Evolutionary conservation across 2,888 invertebrate genomes (phyloP).

Genomic region (Chironomus riparius): DNA sequence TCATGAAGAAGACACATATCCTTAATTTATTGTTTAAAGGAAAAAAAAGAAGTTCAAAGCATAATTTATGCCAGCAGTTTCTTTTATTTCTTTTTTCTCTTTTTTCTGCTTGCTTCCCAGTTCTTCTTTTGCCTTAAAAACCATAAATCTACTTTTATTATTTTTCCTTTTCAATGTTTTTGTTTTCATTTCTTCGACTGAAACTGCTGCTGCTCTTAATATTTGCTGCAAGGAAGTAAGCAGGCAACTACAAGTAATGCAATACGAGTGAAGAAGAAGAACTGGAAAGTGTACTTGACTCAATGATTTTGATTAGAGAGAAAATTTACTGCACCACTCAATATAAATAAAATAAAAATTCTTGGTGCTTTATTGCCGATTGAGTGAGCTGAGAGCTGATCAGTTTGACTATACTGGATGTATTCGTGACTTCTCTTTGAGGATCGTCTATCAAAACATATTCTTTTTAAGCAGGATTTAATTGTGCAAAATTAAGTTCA

Average conservation of each 20-base stretch:
- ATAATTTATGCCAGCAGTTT: constrained; percentile 24
- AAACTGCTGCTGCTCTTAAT: not conserved
- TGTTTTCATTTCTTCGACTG: not conserved
- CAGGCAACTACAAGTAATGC: no score
- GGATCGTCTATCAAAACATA: no score
- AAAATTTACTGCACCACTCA: constrained; percentile 18
- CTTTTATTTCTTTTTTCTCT: constrained; percentile 13
- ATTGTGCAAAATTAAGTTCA: no score
- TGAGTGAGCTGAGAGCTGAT: no score
- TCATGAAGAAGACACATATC: constrained; percentile 31
- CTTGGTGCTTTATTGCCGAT: no score
- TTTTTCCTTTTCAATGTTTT: constrained; percentile 7
- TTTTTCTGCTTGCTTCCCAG: not conserved
- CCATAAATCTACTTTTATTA: constrained; percentile 25
- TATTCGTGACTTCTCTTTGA: no score
- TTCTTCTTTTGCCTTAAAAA: not conserved
- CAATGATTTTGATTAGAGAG: constrained; percentile 22
- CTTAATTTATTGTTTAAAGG: constrained; percentile 30
- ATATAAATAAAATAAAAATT: not conserved
- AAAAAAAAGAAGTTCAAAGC: constrained; percentile 18
- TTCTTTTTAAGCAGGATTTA: no score
- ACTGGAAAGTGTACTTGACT: constrained; percentile 13
- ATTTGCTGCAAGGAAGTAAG: no score
- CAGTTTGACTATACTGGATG: not conserved
- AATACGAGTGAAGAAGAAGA: not conserved